A percentile compares a stretch with the other conserved stretches of the same genome.
phyloP scores from a whole-genome alignment of 2,888 invertebrate species.

The Steinernema scapterisci region DNA sequence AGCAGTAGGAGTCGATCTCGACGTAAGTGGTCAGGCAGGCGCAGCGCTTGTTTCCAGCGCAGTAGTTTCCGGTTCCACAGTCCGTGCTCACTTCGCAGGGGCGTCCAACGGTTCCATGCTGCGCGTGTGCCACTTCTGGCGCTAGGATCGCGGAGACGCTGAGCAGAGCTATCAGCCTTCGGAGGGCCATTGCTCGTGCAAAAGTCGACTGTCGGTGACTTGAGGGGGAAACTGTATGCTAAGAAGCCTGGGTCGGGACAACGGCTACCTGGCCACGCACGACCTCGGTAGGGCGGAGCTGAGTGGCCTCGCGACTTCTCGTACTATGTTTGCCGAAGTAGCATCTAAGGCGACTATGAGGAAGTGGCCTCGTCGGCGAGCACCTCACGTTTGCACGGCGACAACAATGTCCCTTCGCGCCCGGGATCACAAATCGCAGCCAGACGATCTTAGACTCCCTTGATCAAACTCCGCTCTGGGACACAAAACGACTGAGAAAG shows the following conservation, averaged over 20 bases:
- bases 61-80: constrained; percentile 66
- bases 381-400: not conserved
- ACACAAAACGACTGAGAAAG: not conserved
- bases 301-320: constrained; percentile 23
- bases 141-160: not conserved
- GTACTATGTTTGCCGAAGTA: not conserved
- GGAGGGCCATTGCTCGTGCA: constrained; percentile 8
- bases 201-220: constrained; percentile 13
- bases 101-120: constrained; percentile 65
- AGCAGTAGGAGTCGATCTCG: constrained; percentile 67
- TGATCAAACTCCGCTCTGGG: not conserved
- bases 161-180: constrained; percentile 23
- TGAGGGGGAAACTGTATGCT: not conserved
- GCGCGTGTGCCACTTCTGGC: constrained; percentile 41
- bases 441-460: not conserved
- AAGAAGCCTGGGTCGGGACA: constrained; percentile 7
- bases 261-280: constrained; percentile 28
- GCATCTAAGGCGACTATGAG: constrained; percentile 25
- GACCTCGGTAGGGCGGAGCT: constrained; percentile 11
- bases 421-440: not conserved
- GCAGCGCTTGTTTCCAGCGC: constrained; percentile 67
- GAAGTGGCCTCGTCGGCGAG: not conserved
- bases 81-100: constrained; percentile 65
- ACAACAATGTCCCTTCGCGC: constrained; percentile 16
- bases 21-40: constrained; percentile 67